Conservation (phyloP, 2,888 invertebrate species). For the Pimpla rufipes region DNA sequence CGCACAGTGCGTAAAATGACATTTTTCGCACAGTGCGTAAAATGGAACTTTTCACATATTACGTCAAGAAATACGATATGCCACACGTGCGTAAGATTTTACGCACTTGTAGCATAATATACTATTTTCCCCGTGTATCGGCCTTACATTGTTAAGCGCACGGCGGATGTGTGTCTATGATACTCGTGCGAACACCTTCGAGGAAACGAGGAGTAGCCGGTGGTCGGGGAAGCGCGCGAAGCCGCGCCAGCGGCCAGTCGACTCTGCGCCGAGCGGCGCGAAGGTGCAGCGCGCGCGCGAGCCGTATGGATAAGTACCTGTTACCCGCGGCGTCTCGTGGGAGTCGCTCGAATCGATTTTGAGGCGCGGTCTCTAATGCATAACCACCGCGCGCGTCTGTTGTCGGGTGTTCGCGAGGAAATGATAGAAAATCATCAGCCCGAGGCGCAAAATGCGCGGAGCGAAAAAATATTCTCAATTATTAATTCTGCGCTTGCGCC, state of each 20-base stretch:
- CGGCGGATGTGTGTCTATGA: constrained; percentile 15
- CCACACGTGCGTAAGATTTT: too few relatives aligned
- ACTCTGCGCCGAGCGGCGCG: constrained; percentile 16
- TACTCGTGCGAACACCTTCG: constrained; percentile 1
- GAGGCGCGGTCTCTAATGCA: constrained; percentile 49
- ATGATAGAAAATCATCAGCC: background rate
- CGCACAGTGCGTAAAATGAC: too few relatives aligned
- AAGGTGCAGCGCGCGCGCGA: constrained; percentile 25
- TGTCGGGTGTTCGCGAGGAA: background rate
- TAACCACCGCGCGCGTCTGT: constrained; percentile 1
- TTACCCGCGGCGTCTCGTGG: constrained; percentile 44
- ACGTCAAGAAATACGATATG: too few relatives aligned
- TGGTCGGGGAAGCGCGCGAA: background rate
- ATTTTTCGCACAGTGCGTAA: too few relatives aligned
- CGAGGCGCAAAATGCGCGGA: background rate
- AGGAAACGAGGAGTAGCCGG: constrained; percentile 14
- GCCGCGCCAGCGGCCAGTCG: constrained; percentile 13
- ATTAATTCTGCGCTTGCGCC: too few relatives aligned
- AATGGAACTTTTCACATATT: too few relatives aligned
- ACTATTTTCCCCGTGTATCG: too few relatives aligned
- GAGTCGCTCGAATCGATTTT: constrained; percentile 49
- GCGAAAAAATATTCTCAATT: too few relatives aligned
- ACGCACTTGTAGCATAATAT: too few relatives aligned
- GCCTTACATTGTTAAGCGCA: background rate
- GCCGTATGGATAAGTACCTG: constrained; percentile 33